A percentile compares a stretch with the other conserved stretches of the same genome.
phyloP scores from a whole-genome alignment of 2,113 vertebrate genomes.

The Epinephelus cyanopodus region DNA sequence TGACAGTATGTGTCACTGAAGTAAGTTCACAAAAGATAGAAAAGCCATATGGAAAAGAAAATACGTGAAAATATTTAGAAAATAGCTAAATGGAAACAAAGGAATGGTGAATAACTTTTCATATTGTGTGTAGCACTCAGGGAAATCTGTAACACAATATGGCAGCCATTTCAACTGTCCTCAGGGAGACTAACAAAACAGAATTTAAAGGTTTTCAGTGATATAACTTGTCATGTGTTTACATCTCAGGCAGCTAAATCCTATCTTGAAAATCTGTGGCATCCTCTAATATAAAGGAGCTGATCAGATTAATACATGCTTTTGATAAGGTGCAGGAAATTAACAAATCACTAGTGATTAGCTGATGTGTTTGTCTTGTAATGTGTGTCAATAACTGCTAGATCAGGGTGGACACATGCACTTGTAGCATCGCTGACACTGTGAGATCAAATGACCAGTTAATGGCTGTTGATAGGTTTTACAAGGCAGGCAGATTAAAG shows the following conservation, averaged over 20 bases:
- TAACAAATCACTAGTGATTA: not conserved
- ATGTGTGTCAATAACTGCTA: conserved; percentile 1
- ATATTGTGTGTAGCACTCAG: no score
- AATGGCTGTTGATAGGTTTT: not conserved
- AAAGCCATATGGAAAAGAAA: no score
- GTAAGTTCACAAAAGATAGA: no score
- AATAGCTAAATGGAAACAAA: no score
- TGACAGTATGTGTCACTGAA: no score
- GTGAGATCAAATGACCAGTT: not conserved
- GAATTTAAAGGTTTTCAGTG: not conserved
- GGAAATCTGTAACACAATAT: no score
- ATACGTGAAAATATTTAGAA: no score
- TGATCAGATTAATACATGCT: conserved; percentile 21
- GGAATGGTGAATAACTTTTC: no score
- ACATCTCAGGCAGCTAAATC: not conserved
- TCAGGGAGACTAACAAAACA: not conserved
- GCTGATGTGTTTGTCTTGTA: not conserved
- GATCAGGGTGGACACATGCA: not conserved
- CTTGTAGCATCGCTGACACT: not conserved
- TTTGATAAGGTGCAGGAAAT: conserved; percentile 21
- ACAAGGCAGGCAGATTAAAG: not conserved
- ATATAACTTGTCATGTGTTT: not conserved
- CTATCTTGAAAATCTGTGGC: not conserved
- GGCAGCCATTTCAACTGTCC: not conserved
- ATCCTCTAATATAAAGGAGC: not conserved